Base-by-base conservation (phyloP, 2,797 vertebrate species). In the Periophthalmus magnuspinnatus region DNA sequence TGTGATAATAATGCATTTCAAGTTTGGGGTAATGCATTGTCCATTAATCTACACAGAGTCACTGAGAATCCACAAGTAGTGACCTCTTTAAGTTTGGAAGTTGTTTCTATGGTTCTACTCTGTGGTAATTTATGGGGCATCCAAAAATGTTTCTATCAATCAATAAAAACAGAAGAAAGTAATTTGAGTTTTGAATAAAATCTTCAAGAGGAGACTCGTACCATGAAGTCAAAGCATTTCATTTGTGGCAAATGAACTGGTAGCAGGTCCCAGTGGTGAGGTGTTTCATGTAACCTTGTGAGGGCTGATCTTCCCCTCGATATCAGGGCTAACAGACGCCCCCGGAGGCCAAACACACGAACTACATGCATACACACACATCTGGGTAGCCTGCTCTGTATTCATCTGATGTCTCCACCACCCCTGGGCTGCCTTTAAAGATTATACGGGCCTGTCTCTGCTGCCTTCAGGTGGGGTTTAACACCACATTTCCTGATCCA, bases 401-500 rank as follows among this genome's bases (percentile, higher is more conserved):
- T 88, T 88, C 88, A 90, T 88, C 86, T 81, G 80, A 86, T 83
- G 83, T 75, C 85, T 84, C 78, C 77, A 82, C 74, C 86, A 83
- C 84, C 84, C 83, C 79, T 77, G 88, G 89, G 83, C 77, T 80
- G 77, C 84, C 85, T 88, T 90, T 85, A 90, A 87, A 88, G 84
- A 88, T 88, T 87, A 89, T 82, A 90, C 84, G 75, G 76, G 86
- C 69, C 83, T 81, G 81, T 70, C 83, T 70, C 67, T 69, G 58
- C 79, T 76, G 64, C 82, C 81, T 82, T 85, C 82, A 85, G 84
- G 77, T 86, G 79, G 70, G 74, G 41, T 78, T 76, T 83, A 71
- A 87, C 87, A 91, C 85, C 87, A 88, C 89, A 88, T 88, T 90
- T 86, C 78, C 82, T 88, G 89, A 90, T 90, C 89, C 79, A 70